Conservation (phyloP, 2,888 invertebrate species). For the Microctonus brassicae region DNA sequence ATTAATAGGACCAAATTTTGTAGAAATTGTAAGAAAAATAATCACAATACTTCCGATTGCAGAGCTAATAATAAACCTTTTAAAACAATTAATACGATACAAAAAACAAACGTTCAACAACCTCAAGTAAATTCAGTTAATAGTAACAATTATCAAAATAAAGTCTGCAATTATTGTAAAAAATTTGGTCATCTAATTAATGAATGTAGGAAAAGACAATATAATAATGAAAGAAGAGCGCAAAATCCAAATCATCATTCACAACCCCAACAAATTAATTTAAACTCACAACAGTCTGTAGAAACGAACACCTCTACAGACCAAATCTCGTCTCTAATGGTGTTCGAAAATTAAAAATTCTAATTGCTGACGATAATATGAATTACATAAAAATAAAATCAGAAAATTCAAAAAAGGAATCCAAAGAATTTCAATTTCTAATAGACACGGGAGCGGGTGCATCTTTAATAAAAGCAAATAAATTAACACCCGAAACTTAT, state of each 20-base stretch:
- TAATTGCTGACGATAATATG: not conserved
- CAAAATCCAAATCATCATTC: not conserved
- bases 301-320: not conserved
- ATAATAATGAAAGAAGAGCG: not conserved
- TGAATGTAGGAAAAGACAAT: not conserved
- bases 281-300: too few species aligned
- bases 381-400: not conserved
- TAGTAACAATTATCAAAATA: not conserved
- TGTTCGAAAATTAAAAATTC: not conserved
- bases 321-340: not conserved
- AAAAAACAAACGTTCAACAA: not conserved
- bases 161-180: conserved; percentile 13
- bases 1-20: not conserved
- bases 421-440: not conserved
- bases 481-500: not conserved
- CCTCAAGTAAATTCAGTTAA: not conserved
- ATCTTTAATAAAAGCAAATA: not conserved
- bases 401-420: not conserved
- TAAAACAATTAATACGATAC: not conserved
- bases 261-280: not conserved
- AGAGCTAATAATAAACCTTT: not conserved
- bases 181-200: not conserved
- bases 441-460: not conserved
- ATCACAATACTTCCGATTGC: not conserved
- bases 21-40: not conserved